Evolutionary conservation across 2,113 vertebrate species (phyloP), one percentile per base, ranked within the genome.

Genomic region (Callocephalon fimbriatum): DNA sequence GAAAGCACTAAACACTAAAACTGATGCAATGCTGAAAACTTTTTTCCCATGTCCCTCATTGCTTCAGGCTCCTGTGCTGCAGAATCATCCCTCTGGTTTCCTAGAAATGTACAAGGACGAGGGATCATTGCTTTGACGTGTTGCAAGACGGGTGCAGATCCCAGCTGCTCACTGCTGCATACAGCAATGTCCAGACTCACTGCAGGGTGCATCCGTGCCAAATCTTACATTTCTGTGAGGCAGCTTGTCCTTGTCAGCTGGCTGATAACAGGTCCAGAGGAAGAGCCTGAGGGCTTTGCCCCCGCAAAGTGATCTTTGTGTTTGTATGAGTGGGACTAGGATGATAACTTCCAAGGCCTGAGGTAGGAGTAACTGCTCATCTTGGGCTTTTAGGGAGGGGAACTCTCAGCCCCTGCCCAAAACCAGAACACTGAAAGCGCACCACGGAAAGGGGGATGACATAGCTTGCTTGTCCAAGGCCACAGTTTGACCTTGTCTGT

Each of bases 61-160:
- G 40, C 31, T 93, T 26, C 48, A 63, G 44, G 21, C 13, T 91
- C 54, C 70, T 1, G 3, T 72, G 32, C 32, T 44, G 25, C 16
- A 86, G 37, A 71, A 56, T 2, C 12, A 14, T 51, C 32, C 66
- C n/a, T 80, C 47, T 22, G 23, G 21, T 29, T 79, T 76, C 85
- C 90, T 74, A 95, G 90, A 86, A 95, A 68, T 8, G 22, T 54
- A 21, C 22, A 47, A 40, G 74, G 53, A 82, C 2, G 1, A 72
- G 82, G n/a, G 70, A 66, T 62, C 20, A 1, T 26, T 40, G 71
- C 71, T 85, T 59, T 67, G 74, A 65, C 12, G 44, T 3, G 56
- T 37, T 67, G 70, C 23, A 59, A 44, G 3, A 12, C 0, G 0
- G 17, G 22, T 42, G 22, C 50, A 26, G 76, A 54, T 58, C 73